phyloP scores from a whole-genome alignment of 2,888 invertebrate species.

The Agriopis aurantiaria region DNA sequence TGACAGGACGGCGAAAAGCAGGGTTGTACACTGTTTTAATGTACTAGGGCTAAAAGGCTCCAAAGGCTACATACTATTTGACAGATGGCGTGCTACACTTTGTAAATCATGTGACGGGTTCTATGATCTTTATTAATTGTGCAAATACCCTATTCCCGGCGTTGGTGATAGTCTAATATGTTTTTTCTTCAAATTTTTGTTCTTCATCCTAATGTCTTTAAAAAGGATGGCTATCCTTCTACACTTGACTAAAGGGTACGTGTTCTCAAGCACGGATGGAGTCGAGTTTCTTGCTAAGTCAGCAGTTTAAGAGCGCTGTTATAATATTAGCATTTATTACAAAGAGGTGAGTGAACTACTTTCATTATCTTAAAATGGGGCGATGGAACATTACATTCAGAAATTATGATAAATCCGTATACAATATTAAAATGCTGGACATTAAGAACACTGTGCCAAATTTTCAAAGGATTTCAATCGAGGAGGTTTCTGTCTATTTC shows the following conservation, averaged over 20 bases:
- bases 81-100: too few relatives aligned
- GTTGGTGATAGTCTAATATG: too few relatives aligned
- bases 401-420: slow-evolving; percentile 9
- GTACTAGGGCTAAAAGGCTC: too few relatives aligned
- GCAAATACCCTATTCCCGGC: too few relatives aligned
- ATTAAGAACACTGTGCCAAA: neutral
- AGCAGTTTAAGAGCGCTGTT: slow-evolving; percentile 16
- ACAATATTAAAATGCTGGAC: neutral
- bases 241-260: slow-evolving; percentile 24
- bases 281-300: slow-evolving; percentile 23
- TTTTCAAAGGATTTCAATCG: too few relatives aligned
- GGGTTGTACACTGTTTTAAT: too few relatives aligned
- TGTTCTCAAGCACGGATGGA: slow-evolving; percentile 13
- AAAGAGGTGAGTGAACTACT: slow-evolving; percentile 4
- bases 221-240: neutral
- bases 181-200: neutral
- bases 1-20: too few relatives aligned
- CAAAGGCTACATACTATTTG: too few relatives aligned
- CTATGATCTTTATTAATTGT: too few relatives aligned
- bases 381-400: slow-evolving; percentile 2
- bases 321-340: slow-evolving; percentile 30
- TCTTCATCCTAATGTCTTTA: neutral
- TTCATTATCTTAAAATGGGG: slow-evolving; percentile 9
- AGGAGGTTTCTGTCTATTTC: too few relatives aligned
- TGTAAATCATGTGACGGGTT: too few relatives aligned